These are phyloP conservation scores for Cristatella mucedo DNA, from an alignment of 2,888 invertebrate genomes.

Conservation along the genomic window DNA sequence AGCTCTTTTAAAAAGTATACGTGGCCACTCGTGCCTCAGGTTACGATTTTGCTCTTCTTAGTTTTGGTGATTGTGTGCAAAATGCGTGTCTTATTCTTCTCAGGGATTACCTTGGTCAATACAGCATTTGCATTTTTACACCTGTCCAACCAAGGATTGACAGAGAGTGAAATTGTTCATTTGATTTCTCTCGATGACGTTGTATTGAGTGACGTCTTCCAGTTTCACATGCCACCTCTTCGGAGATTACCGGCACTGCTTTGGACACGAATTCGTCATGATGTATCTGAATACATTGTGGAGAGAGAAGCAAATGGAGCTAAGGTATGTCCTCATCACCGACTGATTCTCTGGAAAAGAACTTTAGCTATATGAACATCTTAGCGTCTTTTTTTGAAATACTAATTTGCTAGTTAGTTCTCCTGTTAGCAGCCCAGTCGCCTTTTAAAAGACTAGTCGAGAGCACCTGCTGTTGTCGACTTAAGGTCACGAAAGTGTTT, in stretches of 20 bases:
- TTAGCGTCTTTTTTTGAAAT: no score
- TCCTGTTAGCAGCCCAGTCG: no score
- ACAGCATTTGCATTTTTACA: slow-evolving; percentile 7
- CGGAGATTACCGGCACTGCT: slow-evolving; percentile 4
- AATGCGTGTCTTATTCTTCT: no score
- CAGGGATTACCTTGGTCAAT: slow-evolving; percentile 1
- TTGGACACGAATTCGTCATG: slow-evolving; percentile 5
- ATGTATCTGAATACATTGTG: slow-evolving; percentile 3
- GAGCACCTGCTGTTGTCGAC: no score
- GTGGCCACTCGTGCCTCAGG: no score
- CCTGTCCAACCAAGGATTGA: slow-evolving; percentile 5
- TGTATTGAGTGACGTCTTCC: slow-evolving; percentile 6
- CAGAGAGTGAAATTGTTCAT: slow-evolving; percentile 6
- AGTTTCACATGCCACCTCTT: slow-evolving; percentile 5
- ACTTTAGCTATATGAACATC: no score
- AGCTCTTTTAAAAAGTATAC: background rate
- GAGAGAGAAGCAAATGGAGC: slow-evolving; percentile 6
- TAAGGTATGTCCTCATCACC: slow-evolving; percentile 1
- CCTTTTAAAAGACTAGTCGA: no score
- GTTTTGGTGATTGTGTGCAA: background rate
- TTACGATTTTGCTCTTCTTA: no score
- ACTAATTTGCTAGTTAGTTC: no score
- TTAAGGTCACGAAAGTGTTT: no score
- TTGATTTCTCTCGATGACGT: slow-evolving; percentile 7
- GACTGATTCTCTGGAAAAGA: no score